Evolutionary conservation across 1,140 invertebrate genomes (phyloP), one percentile per base, ranked within the genome.

Genomic region (Lepidotrigona ventralis): DNA sequence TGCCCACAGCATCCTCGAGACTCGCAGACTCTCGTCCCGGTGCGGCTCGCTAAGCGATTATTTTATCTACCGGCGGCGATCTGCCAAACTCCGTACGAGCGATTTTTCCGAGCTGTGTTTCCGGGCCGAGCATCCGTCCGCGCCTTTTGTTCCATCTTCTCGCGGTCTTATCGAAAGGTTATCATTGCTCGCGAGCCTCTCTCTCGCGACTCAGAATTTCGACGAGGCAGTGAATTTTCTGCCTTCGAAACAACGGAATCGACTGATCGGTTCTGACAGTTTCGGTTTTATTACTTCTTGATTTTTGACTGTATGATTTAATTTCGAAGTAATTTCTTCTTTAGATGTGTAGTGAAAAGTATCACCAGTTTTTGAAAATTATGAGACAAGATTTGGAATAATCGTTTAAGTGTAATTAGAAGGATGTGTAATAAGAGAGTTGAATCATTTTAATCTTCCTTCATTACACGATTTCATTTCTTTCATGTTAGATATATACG

Each of bases 61-160:
- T 93, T 92, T 93, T 92, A 93, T 93, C 92, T 82, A 56, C 69
- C 70, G 66, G 75, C 77, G 92, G 92, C 93, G 90, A 93, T 93
- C 93, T 92, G 92, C 92, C 93, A 93, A 89, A 89, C 83, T 64
- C 83, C 79, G 74, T 83, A 88, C 84, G 85, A 86, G 81, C 79
- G 53, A 71, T 81, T 51, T 70, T 58, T 54, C 78, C 29, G 29
- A 17, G 1, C 66, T 9, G n/a, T 14, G 11, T 29, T 69, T 21
- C 23, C 33, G 29, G 6, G n/a, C 53, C 15, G 26, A 39, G 33
- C 53, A 21, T 26, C 33, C 68, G 23, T 80, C 60, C 51, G n/a
- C 72, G 33, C n/a, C 75, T 63, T 46, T 64, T 73, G 58, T 73
- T 73, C 51, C 64, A 33, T 8, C 58, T 58, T 39, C 3, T 71